phyloP scores from a whole-genome alignment of 2,797 vertebrate genomes.

The Sphaeramia orbicularis region DNA sequence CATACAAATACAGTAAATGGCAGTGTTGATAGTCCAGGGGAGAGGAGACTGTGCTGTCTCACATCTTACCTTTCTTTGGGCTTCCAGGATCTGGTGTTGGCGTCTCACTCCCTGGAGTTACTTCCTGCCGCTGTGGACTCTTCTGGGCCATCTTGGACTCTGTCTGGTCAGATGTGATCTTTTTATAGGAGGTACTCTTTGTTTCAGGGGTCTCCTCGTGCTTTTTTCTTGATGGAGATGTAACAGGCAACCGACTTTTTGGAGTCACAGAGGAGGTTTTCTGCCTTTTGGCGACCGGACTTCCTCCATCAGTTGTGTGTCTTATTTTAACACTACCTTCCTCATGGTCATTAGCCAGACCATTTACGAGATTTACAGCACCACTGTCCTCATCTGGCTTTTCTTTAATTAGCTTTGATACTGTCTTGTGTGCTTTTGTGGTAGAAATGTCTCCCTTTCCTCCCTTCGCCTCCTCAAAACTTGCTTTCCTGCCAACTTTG shows the following conservation, averaged over 20 bases:
- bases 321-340: slow-evolving; percentile 29
- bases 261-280: slow-evolving; percentile 34
- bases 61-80: slow-evolving; percentile 70
- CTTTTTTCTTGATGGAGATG: slow-evolving; percentile 63
- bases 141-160: slow-evolving; percentile 41
- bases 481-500: slow-evolving; percentile 52
- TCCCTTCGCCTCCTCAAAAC: slow-evolving; percentile 59
- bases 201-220: slow-evolving; percentile 42
- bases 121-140: slow-evolving; percentile 56
- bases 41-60: background rate
- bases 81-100: slow-evolving; percentile 26
- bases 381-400: slow-evolving; percentile 43
- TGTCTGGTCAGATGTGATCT: slow-evolving; percentile 23
- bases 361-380: slow-evolving; percentile 55
- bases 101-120: slow-evolving; percentile 28
- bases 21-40: background rate
- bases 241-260: slow-evolving; percentile 72
- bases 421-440: slow-evolving; percentile 53
- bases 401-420: slow-evolving; percentile 55
- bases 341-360: slow-evolving; percentile 42
- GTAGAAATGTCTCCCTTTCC: slow-evolving; percentile 56
- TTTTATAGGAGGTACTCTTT: slow-evolving; percentile 48
- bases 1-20: too few relatives aligned
- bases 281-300: slow-evolving; percentile 54
- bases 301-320: slow-evolving; percentile 41